Percentiles rank a stretch among this genome's conserved stretches.
Conservation (phyloP, 2,113 vertebrate genomes). For the Bubo scandiacus region DNA sequence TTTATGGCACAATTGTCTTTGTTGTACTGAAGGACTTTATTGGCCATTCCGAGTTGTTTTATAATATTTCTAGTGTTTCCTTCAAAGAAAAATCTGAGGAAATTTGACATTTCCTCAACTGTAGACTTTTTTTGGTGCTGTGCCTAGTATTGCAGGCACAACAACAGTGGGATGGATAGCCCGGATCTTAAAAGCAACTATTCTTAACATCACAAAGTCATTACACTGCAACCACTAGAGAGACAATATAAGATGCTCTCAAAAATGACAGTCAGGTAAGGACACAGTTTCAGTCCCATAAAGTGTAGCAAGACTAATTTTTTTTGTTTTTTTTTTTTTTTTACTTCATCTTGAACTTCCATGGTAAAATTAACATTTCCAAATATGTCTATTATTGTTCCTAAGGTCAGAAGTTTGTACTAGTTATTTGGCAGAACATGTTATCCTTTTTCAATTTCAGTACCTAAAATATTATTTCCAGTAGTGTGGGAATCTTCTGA, state of each 20-base stretch:
- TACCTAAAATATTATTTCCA: slow-evolving; percentile 2
- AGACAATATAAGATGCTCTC: neutral
- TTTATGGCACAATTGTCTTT: neutral
- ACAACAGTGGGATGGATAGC: neutral
- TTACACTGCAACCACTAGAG: neutral
- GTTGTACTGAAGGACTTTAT: neutral
- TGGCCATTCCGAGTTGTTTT: neutral
- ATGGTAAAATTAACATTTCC: neutral
- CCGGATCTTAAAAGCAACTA: neutral
- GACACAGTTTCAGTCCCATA: neutral
- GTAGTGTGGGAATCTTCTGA: neutral
- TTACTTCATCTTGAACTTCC: neutral
- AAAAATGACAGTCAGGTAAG: neutral
- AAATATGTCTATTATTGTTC: neutral
- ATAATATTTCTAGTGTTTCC: neutral
- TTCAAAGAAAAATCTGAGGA: neutral
- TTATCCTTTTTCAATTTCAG: neutral
- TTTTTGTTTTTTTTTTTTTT: neutral
- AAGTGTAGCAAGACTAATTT: neutral
- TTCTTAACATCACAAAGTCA: neutral
- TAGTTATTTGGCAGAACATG: neutral
- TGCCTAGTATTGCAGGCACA: neutral
- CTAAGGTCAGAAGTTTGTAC: neutral
- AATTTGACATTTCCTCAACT: neutral
- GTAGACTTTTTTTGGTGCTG: neutral